phyloP scores from a whole-genome alignment of 2,113 vertebrate genomes.

The Gobio gobio region DNA sequence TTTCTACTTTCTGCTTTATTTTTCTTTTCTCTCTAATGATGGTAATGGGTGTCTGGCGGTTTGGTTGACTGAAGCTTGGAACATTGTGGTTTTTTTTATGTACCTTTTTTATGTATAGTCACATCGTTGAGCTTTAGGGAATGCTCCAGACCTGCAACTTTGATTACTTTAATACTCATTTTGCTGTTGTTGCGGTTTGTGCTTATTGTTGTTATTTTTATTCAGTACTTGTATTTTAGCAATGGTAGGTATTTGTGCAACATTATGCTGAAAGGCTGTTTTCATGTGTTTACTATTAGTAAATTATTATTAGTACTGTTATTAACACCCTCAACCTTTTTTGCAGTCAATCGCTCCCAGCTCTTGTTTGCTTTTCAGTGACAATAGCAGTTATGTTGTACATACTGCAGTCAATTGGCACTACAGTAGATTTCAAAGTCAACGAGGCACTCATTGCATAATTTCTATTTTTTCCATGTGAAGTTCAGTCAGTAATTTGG shows the following conservation, averaged over 20 bases:
- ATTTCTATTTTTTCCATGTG: neutral
- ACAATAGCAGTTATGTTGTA: conserved; percentile 1
- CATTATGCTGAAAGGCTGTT: conserved; percentile 45
- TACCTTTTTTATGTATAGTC: conserved; percentile 39
- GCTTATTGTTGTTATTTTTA: conserved; percentile 65
- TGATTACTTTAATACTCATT: conserved; percentile 23
- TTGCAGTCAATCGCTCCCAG: neutral
- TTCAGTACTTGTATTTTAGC: conserved; percentile 63
- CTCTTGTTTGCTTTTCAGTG: conserved; percentile 51
- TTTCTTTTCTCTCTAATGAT: conserved; percentile 29
- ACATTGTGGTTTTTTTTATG: conserved; percentile 13
- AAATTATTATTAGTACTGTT: conserved; percentile 44
- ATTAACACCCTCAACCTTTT: conserved; percentile 53
- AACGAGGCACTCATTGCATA: neutral
- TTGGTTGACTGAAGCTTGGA: conserved; percentile 29
- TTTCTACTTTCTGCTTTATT: conserved; percentile 33
- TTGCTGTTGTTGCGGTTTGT: conserved; percentile 54
- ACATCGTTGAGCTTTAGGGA: conserved; percentile 25
- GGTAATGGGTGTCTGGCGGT: conserved; percentile 26
- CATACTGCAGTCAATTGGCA: conserved; percentile 27
- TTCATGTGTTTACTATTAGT: conserved; percentile 39
- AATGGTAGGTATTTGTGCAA: conserved; percentile 57
- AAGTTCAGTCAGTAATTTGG: neutral
- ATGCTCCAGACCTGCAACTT: conserved; percentile 43
- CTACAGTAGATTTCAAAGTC: conserved; percentile 23